These are phyloP conservation scores for Slavum lentiscoides DNA, from an alignment of 2,888 invertebrate genomes.

Conservation along the genomic window DNA sequence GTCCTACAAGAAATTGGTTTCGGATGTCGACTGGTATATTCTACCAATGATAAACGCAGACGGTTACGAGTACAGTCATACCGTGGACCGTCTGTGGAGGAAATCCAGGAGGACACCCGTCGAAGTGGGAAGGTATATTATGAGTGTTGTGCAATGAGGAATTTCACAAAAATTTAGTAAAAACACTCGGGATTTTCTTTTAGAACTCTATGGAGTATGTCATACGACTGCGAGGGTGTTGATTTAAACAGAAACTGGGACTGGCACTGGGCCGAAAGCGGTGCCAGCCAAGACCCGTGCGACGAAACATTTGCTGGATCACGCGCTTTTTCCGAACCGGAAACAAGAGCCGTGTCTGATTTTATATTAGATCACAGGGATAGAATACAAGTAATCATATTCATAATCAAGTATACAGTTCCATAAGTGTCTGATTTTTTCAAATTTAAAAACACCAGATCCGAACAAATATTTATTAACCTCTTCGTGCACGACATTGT, in stretches of 20 bases:
- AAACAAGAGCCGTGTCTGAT: constrained; percentile 60
- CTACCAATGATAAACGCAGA: constrained; percentile 79
- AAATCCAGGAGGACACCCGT: constrained; percentile 54
- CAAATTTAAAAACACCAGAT: neutral
- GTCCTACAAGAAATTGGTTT: constrained; percentile 59
- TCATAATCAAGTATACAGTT: neutral
- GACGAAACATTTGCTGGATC: constrained; percentile 62
- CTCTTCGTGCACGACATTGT: too few species aligned
- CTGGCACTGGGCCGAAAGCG: constrained; percentile 75
- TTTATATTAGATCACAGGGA: constrained; percentile 59
- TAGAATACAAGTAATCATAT: constrained; percentile 57
- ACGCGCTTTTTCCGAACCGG: constrained; percentile 62
- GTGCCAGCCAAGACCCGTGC: constrained; percentile 61
- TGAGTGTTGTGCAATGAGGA: too few species aligned
- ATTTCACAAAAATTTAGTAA: neutral
- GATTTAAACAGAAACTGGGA: constrained; percentile 88
- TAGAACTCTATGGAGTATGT: constrained; percentile 56
- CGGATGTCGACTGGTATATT: constrained; percentile 70
- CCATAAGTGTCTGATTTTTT: neutral
- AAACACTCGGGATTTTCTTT: constrained; percentile 2
- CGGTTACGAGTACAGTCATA: constrained; percentile 85
- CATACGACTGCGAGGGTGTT: constrained; percentile 70
- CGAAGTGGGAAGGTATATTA: constrained; percentile 35
- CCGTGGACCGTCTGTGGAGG: constrained; percentile 64
- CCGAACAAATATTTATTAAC: too few species aligned